These are phyloP conservation scores for Aphelenchoides avenae DNA, from an alignment of 1,140 invertebrate species.

Conservation along the genomic window DNA sequence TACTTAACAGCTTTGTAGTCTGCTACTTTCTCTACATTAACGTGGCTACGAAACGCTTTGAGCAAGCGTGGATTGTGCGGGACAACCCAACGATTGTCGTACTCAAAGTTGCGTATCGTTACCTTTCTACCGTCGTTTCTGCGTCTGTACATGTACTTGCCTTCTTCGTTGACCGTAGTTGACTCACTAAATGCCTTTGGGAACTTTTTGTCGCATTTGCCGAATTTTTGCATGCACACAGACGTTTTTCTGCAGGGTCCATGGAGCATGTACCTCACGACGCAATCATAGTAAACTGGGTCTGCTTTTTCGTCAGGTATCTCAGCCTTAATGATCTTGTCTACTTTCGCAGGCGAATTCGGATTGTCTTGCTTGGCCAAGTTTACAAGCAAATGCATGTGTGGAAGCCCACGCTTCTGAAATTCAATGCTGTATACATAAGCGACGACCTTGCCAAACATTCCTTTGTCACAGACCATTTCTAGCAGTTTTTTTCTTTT, in stretches of 20 bases:
- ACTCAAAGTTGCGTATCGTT: not conserved
- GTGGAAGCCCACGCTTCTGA: conserved; percentile 20
- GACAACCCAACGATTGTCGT: conserved; percentile 4
- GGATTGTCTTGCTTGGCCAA: conserved; percentile 2
- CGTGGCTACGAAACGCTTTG: conserved; percentile 13
- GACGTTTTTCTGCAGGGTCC: too few species aligned
- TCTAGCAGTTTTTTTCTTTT: too few species aligned
- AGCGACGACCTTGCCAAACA: not conserved
- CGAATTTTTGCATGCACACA: too few species aligned
- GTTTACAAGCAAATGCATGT: conserved; percentile 11
- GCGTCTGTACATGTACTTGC: not conserved
- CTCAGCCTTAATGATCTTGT: not conserved
- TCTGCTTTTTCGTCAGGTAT: too few species aligned
- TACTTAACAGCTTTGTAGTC: conserved; percentile 20
- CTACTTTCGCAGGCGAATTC: not conserved
- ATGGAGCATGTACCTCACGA: not conserved
- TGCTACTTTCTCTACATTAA: conserved; percentile 22
- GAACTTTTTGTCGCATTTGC: not conserved
- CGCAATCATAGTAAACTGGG: not conserved
- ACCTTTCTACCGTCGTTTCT: too few species aligned
- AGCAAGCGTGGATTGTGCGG: conserved; percentile 18
- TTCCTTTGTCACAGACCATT: not conserved
- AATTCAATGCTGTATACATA: too few species aligned
- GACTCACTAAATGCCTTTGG: conserved; percentile 4
- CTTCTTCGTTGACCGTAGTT: conserved; percentile 4